phyloP scores from a whole-genome alignment of 2,113 vertebrate genomes.

The Raja brachyura region DNA sequence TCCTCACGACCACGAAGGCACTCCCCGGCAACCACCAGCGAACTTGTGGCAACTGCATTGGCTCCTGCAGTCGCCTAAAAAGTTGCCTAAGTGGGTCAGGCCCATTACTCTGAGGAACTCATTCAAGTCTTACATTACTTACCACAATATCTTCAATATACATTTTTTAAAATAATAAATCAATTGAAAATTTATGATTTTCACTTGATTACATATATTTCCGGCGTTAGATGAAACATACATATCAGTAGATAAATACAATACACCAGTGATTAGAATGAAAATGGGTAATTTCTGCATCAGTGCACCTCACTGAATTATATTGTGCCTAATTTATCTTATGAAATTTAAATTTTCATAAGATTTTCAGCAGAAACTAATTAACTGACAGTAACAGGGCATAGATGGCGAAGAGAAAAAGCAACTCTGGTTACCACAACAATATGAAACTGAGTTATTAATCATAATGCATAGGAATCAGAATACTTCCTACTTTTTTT shows the following conservation, averaged over 20 bases:
- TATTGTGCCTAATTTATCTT: background rate
- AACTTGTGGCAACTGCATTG: too few species aligned
- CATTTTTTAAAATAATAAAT: background rate
- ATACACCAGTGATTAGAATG: too few species aligned
- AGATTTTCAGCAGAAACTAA: background rate
- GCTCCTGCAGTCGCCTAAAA: too few species aligned
- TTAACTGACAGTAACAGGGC: background rate
- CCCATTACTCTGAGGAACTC: background rate
- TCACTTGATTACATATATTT: background rate
- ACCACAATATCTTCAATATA: background rate
- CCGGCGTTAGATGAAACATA: background rate
- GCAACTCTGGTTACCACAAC: background rate
- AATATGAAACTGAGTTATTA: background rate
- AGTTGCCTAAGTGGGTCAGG: too few species aligned
- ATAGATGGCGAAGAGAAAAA: background rate
- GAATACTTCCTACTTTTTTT: background rate
- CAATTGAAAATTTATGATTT: background rate
- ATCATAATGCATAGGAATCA: background rate
- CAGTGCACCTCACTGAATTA: background rate
- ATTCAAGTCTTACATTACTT: background rate
- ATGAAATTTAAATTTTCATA: background rate
- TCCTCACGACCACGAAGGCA: too few species aligned
- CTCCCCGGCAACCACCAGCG: too few species aligned
- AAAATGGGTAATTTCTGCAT: too few species aligned
- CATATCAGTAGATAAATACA: background rate